Conservation (phyloP, 2,797 vertebrate species). For the Psittacula derbiana region DNA sequence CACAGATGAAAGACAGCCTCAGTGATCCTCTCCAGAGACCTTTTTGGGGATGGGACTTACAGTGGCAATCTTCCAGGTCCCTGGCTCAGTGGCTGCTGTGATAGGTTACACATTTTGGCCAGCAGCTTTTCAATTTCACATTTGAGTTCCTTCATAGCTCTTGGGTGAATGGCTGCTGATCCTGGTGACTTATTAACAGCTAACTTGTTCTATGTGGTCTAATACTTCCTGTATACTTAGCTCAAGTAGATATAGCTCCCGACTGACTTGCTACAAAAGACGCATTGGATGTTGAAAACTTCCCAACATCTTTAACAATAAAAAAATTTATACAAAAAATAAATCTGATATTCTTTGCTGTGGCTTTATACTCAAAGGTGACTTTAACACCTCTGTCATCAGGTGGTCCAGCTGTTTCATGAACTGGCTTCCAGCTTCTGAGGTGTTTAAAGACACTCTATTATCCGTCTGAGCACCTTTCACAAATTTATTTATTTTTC, state of each 20-base stretch:
- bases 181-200: neutral
- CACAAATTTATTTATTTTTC: neutral
- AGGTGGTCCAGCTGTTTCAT: neutral
- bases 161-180: neutral
- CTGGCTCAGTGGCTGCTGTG: neutral
- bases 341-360: neutral
- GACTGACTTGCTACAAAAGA: neutral
- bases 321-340: neutral
- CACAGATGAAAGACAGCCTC: neutral
- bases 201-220: neutral
- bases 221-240: neutral
- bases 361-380: neutral
- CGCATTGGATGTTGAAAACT: neutral
- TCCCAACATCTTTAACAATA: neutral
- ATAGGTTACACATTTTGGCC: neutral
- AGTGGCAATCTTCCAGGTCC: neutral
- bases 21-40: neutral
- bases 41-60: neutral
- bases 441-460: neutral
- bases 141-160: neutral
- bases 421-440: neutral
- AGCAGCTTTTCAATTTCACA: neutral
- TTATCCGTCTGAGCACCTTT: neutral
- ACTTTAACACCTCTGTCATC: neutral
- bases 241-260: neutral